Base-by-base conservation (phyloP, 2,888 invertebrate genomes). In the Tachina fera region DNA sequence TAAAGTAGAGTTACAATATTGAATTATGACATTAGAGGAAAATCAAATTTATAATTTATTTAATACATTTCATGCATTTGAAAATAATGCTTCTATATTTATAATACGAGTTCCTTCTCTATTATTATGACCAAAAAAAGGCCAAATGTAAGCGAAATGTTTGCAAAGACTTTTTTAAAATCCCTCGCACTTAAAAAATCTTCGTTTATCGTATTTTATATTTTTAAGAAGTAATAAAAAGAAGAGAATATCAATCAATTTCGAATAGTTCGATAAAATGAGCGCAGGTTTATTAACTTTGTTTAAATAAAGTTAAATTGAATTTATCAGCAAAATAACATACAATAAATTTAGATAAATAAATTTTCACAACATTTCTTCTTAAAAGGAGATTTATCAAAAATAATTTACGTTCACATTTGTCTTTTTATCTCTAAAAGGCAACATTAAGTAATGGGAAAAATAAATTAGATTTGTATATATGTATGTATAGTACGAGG, bases 161-260 rank as follows among this genome's bases (percentile, higher is more conserved):
- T 31, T 31, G 31, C 6, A 31, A 31, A 31, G 5, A 0, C 31
- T 6, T 31, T 31, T 31, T 31, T 5, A 31, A 0, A 5, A 6
- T 2, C 31, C 31, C 31, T 31, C 31, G 31, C 31, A 39, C 67
- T 67, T 80, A 58, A 43, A 60, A 72, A 77, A 41, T 61, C 3
- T 19, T 75, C 6, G 45, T 56, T 74, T 65, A 43, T 72, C 10
- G 13, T n/a, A 63, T 16, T 49, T 6, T 31, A 6, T 31, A 31
- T 43, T 71, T 39, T 41, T 1, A 60, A 45, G 45, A 81, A 67
- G 43, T 14, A 11, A 74, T 43, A 43, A 58, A 45, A 47, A 51
- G 3, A n/a, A 60, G 75, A 14, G 41, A 58, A 77, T 61, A 84
- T 81, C 84, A 81, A 84, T 84, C 84, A 84, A 76, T 77, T 81